Conservation (phyloP, 1,140 invertebrate species). For the Conus betulinus region DNA sequence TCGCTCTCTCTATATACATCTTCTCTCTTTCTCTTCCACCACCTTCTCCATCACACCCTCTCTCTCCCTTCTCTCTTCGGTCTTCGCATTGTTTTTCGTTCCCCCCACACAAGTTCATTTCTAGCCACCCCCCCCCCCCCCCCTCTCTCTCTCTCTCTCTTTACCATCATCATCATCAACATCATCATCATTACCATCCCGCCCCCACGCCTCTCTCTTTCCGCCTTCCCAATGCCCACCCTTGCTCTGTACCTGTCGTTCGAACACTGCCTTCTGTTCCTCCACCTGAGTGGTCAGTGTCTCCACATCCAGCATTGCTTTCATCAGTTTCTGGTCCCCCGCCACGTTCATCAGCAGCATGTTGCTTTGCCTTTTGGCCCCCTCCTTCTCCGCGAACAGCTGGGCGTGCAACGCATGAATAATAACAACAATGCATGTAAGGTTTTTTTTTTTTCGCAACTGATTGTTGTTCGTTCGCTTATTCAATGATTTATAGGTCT, state of each 20-base stretch:
- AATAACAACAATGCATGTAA: too few relatives aligned
- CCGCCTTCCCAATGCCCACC: neutral
- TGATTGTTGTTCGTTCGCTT: too few relatives aligned
- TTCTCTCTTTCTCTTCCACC: too few relatives aligned
- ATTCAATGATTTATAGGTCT: too few relatives aligned
- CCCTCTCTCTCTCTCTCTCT: neutral
- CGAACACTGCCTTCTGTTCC: slow-evolving; percentile 45
- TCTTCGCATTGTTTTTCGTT: too few relatives aligned
- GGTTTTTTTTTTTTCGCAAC: too few relatives aligned
- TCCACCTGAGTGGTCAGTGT: slow-evolving; percentile 46
- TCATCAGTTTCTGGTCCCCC: slow-evolving; percentile 52
- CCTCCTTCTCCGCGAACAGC: slow-evolving; percentile 53
- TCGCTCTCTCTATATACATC: too few relatives aligned
- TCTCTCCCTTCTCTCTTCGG: too few relatives aligned
- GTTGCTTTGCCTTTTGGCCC: slow-evolving; percentile 60
- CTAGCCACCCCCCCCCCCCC: too few relatives aligned
- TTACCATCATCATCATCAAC: too few relatives aligned
- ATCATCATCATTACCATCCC: too few relatives aligned
- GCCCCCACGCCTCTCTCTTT: neutral
- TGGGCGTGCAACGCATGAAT: neutral
- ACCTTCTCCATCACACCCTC: neutral
- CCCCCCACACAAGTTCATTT: neutral
- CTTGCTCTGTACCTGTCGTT: slow-evolving; percentile 46
- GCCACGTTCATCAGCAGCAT: slow-evolving; percentile 50
- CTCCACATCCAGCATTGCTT: slow-evolving; percentile 56